Percentiles rank a stretch among this genome's conserved stretches.
These are phyloP conservation scores for Tangara arthus DNA, from an alignment of 2,797 vertebrate genomes.

Conservation along the genomic window DNA sequence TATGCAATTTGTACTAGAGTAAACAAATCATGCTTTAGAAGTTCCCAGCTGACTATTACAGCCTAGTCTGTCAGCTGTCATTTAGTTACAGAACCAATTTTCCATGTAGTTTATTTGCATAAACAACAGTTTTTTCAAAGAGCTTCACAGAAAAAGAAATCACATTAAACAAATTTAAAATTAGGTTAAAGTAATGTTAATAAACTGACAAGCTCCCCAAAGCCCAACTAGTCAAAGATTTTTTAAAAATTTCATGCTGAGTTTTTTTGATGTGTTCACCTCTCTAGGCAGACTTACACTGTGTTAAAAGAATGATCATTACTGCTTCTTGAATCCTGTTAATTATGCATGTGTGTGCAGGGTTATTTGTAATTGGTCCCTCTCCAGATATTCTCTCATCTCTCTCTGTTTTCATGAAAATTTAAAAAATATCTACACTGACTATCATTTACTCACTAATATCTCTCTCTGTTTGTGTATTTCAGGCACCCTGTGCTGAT, in stretches of 20 bases:
- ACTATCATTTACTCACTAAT: not conserved
- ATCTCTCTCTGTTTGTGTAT: not conserved
- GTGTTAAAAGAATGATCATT: slow-evolving; percentile 54
- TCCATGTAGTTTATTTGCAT: slow-evolving; percentile 63
- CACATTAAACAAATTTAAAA: slow-evolving; percentile 60
- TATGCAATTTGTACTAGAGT: slow-evolving; percentile 48
- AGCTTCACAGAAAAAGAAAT: slow-evolving; percentile 46
- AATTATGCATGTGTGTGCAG: not conserved
- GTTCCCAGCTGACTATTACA: slow-evolving; percentile 43
- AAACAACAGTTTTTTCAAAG: slow-evolving; percentile 55
- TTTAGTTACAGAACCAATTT: slow-evolving; percentile 60
- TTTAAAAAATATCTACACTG: not conserved
- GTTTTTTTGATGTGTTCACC: slow-evolving; percentile 50
- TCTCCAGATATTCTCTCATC: slow-evolving; percentile 40
- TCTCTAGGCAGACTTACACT: slow-evolving; percentile 5
- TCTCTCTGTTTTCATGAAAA: slow-evolving; percentile 19
- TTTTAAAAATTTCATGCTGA: slow-evolving; percentile 31
- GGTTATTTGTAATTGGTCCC: slow-evolving; percentile 50
- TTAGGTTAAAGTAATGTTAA: slow-evolving; percentile 58
- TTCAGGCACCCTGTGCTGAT: not conserved
- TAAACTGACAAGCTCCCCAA: slow-evolving; percentile 61
- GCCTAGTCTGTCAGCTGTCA: slow-evolving; percentile 40
- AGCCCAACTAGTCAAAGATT: slow-evolving; percentile 37
- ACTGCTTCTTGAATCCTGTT: slow-evolving; percentile 24
- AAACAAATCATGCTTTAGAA: slow-evolving; percentile 52